Base-by-base conservation (phyloP, 2,888 invertebrate genomes). In the Drosophila nigricruria region DNA sequence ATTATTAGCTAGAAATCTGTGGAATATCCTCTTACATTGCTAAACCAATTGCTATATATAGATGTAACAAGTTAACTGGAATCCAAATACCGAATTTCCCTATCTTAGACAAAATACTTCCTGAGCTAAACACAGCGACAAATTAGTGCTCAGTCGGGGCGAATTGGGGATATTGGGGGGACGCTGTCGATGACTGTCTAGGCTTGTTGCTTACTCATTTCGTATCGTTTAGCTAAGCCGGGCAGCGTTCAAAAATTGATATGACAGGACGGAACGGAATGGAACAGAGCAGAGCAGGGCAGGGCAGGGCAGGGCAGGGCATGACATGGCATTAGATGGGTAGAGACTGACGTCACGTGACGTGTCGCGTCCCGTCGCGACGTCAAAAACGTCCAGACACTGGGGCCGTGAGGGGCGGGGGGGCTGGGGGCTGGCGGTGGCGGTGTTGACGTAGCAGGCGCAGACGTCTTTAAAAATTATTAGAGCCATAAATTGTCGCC, bases 401-500 rank as follows among this genome's bases (percentile, higher is more conserved):
- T n/a, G 5, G 9, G 27, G 12, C 18, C 53, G 38, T 45, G 43
- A n/a, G 25, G 16, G 36, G 16, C 27, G 5, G 12, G 1, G 3
- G 36, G 30, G 10, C n/a, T 1, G 25, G 5, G 12, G 43, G 12
- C n/a, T 42, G 27, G 45, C 1, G n/a, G 1, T 25, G n/a, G n/a
- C 8, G 45, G n/a, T 27, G 27, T 27, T 27, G 32, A 1, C 16
- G 56, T 47, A 36, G 49, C 54, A 63, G 59, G 58, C 71, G 77
- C 54, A 62, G 61, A 77, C 67, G 50, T 79, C 67, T 71, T 75
- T 71, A 59, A 64, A 77, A 59, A 68, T 79, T 69, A 79, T 79
- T 69, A 57, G 60, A 60, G 61, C 57, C 60, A 77, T 72, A 65
- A 77, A 72, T 73, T 73, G 75, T 63, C 62, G 50, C 18, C 62